phyloP scores from a whole-genome alignment of 2,888 invertebrate genomes.

The Noctua comes region DNA sequence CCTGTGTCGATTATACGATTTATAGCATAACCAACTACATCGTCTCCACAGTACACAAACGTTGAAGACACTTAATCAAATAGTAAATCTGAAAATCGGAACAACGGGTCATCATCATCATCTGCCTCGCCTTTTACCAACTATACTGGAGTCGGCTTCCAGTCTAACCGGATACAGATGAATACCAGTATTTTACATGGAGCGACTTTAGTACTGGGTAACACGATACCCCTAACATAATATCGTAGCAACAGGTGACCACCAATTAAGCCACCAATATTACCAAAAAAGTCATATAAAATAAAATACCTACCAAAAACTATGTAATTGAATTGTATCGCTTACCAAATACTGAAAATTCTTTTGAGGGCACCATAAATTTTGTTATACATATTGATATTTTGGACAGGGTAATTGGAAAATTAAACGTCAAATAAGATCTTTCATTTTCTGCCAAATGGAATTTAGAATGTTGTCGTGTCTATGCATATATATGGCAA shows the following conservation, averaged over 20 bases:
- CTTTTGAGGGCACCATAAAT: slow-evolving; percentile 77
- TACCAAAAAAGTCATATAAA: not conserved
- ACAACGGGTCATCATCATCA: not conserved
- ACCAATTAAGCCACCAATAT: not conserved
- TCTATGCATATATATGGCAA: slow-evolving; percentile 22
- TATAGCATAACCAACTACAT: not conserved
- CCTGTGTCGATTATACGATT: not conserved
- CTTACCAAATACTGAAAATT: slow-evolving; percentile 74
- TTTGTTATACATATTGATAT: slow-evolving; percentile 76
- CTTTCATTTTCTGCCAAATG: slow-evolving; percentile 34
- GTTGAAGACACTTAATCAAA: not conserved
- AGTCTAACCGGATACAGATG: too few species aligned
- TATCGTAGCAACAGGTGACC: not conserved
- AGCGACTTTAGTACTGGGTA: not conserved
- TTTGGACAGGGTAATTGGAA: slow-evolving; percentile 57
- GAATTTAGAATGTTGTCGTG: slow-evolving; percentile 27
- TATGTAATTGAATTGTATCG: not conserved
- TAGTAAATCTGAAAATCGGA: not conserved
- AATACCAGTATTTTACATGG: too few species aligned
- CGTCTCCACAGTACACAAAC: not conserved
- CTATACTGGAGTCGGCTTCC: too few species aligned
- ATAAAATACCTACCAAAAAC: slow-evolving; percentile 12
- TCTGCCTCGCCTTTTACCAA: not conserved
- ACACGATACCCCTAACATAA: not conserved
- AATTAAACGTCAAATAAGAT: slow-evolving; percentile 55